Evolutionary conservation across 2,797 vertebrate genomes (phyloP), one percentile per base, ranked within the genome.

Genomic region (Phalanger gymnotis): DNA sequence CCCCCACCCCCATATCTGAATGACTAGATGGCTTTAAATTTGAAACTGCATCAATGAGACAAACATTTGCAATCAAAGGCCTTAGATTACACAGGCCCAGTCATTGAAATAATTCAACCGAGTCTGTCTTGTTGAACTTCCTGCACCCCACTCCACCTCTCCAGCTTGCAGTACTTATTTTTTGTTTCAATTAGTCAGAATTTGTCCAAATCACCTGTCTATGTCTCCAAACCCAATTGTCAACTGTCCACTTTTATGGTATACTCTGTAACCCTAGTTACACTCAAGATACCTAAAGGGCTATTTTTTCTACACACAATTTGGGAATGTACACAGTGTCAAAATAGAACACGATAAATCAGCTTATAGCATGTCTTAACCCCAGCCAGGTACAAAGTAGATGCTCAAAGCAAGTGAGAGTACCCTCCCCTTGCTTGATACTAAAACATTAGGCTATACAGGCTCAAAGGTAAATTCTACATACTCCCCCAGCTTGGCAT

Each of bases 351-450:
- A 52, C 87, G 93, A 92, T 56, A 92, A 95, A 52, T 4, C 47
- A 81, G 28, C 3, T 95, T 96, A 90, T 47, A 28, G 22, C 53
- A 27, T 93, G 34, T 54, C 54, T 94, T 58, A 92, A 92, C 94
- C 53, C 54, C 25, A 73, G 92, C 95, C 91, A 91, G 96, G 90
- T 93, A n/a, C 55, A 30, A 89, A 93, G 54, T 55, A 95, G 93
- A 40, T 90, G 31, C 40, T 87, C 40, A 51, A 87, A 87, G 10
- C 73, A 87, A 51, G 73, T 81, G 9, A 81, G 40, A 81, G 25
- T 87, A 22, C 40, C 22, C 40, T 51, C 22, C 25, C 22, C 40
- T 87, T 87, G 40, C 3, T 5, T 87, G 31, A 47, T 51, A 87
- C 73, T 87, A 40, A 87, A 87, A 87, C 40, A 87, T 2, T 10